Conservation (phyloP, 2,888 invertebrate species). For the Tupiocoris notatus region DNA sequence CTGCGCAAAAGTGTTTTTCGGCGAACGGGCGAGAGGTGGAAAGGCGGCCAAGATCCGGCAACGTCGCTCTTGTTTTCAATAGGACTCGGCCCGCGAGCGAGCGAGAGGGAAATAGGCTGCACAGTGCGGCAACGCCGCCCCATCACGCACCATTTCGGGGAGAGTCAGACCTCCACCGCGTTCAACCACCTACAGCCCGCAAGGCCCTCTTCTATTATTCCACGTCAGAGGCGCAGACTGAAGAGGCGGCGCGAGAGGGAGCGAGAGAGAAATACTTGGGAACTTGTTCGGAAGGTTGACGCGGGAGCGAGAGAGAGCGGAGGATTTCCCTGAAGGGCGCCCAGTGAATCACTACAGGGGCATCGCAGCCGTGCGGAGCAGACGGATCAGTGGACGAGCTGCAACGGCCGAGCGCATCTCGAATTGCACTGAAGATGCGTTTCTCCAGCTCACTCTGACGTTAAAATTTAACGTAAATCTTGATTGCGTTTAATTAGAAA, state of each 20-base stretch:
- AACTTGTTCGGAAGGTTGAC: slow-evolving; percentile 18
- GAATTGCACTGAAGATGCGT: too few species aligned
- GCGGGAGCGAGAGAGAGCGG: slow-evolving; percentile 9
- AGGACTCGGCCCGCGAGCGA: neutral
- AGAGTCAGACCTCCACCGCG: slow-evolving; percentile 30
- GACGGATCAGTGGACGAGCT: slow-evolving; percentile 1
- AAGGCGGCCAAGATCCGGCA: slow-evolving; percentile 17
- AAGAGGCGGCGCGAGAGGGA: neutral
- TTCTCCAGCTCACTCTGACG: too few species aligned
- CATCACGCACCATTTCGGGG: slow-evolving; percentile 42
- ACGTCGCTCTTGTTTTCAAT: slow-evolving; percentile 20
- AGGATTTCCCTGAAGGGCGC: slow-evolving; percentile 27
- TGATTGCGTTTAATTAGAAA: too few species aligned
- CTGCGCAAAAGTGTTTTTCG: slow-evolving; percentile 38
- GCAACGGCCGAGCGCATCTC: too few species aligned
- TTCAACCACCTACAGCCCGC: neutral
- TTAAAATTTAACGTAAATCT: too few species aligned
- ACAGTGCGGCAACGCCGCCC: slow-evolving; percentile 27
- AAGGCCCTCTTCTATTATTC: neutral
- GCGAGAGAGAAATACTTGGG: slow-evolving; percentile 1
- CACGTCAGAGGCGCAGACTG: neutral
- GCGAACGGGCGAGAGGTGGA: slow-evolving; percentile 2
- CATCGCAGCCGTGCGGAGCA: slow-evolving; percentile 3
- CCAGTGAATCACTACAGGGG: slow-evolving; percentile 33
- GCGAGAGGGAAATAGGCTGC: neutral